Evolutionary conservation across 2,888 invertebrate genomes (phyloP), one percentile per base, ranked within the genome.

Genomic region (Heliconius charithonia): DNA sequence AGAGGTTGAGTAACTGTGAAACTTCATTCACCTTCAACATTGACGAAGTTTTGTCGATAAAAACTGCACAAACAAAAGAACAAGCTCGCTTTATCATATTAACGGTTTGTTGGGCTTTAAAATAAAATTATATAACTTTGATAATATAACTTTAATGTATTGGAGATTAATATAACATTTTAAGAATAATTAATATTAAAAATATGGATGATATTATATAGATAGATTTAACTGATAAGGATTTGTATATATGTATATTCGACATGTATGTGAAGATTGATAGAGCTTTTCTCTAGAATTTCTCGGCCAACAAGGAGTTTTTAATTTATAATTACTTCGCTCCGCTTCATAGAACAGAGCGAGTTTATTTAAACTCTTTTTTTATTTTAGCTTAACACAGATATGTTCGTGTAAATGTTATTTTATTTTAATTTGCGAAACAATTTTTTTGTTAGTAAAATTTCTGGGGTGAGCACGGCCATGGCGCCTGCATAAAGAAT

Each of bases 1-100:
- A 32, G 32, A 72, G 71, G 71, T 72, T 72, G n/a, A 72, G 7
- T 72, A 72, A 72, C 71, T 72, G 71, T 72, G 56, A 51, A 56
- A 72, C 56, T 59, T 72, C 71, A 72, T 59, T 59, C 71, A 72
- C 29, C 67, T 67, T 41, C 71, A 72, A 72, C 56, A 13, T 59
- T 22, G 32, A 22, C 32, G 32, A 72, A 66, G 41, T 75, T 63
- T 22, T 75, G 41, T 65, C 29, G 67, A 41, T 67, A 67, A 41
- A 67, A 41, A 67, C 13, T 67, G 67, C 67, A 67, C n/a, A 41
- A 41, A 67, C 25, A 41, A 41, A 67, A 67, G 37, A 67, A 41
- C 7, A 67, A 41, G 41, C n/a, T 67, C 67, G 37, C 37, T 37
- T 67, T 67, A n/a, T 67, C 37, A 13, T 37, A 25, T 67, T n/a